Base-by-base conservation (phyloP, 1,140 invertebrate genomes). In the Trichogramma pretiosum region DNA sequence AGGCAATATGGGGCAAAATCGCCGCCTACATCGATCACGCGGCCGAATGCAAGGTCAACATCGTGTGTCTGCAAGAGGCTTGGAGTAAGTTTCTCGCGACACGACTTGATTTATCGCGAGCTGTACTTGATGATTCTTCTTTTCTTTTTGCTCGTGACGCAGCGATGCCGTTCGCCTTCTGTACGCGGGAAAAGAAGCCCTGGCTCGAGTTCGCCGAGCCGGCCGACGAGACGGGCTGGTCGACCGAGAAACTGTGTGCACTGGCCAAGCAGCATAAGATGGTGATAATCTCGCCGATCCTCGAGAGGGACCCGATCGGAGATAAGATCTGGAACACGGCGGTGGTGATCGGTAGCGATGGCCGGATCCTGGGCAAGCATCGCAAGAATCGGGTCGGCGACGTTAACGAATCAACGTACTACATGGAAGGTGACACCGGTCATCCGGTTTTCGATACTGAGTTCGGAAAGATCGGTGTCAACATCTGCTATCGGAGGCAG, bases 341-440 rank as follows among this genome's bases (percentile, higher is more conserved):
- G n/a, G 94, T 98, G 1, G 81, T 99, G 1, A 94, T 99, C 45
- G 86, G 87, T 40, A 86, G 89, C 49, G 78, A 76, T 54, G 96
- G 96, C 0, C 76, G 79, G 51, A 82, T 95, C 3, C 64, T 99
- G 37, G 97, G 97, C 0, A 98, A 95, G 70, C 87, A 94, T 48
- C 77, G 96, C 28, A 99, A 99, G 65, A 99, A 99, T 72, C 96
- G 99, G 58, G 99, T 99, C 57, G 95, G 93, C 1, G 94, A 98
- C 70, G 99, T 99, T 63, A 99, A 99, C 70, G 96, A 99, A 73
- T 96, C 94, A 0, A 97, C 92, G 23, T 99, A 99, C 67, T 99
- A 98, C 64, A 84, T 90, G 80, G 93, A 98, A 70, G 91, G 93
- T 2, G 88, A 92, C 45, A 85, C 93, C 13, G 93, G 94, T 0